phyloP scores from a whole-genome alignment of 2,797 vertebrate species.

The Meda fulgida region DNA sequence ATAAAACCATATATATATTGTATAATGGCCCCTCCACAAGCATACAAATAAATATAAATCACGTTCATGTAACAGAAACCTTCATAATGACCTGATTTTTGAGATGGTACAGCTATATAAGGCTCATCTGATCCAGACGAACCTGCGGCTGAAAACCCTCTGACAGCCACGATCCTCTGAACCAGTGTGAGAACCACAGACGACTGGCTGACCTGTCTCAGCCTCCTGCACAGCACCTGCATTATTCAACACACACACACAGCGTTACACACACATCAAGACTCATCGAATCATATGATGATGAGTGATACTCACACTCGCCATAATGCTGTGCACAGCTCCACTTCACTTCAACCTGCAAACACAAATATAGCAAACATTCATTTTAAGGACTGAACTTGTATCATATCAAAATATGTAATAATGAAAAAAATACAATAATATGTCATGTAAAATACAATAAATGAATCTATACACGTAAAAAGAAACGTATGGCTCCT shows the following conservation, averaged over 20 bases:
- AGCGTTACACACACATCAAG: background rate
- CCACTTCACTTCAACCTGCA: constrained; percentile 9
- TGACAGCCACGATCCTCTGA: constrained; percentile 74
- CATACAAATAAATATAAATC: background rate
- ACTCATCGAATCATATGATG: background rate
- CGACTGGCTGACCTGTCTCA: constrained; percentile 81
- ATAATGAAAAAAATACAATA: background rate
- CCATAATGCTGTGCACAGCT: constrained; percentile 49
- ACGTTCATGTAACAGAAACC: background rate
- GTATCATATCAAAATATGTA: background rate
- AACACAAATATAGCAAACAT: background rate
- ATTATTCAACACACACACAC: constrained; percentile 2
- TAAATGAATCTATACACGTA: background rate
- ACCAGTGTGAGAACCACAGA: constrained; percentile 81
- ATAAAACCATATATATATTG: background rate
- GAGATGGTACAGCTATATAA: constrained; percentile 80
- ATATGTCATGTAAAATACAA: background rate
- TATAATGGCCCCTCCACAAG: background rate
- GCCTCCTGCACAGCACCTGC: constrained; percentile 88
- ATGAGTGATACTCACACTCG: constrained; percentile 51
- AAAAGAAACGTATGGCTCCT: background rate
- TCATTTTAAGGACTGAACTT: background rate
- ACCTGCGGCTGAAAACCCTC: constrained; percentile 88
- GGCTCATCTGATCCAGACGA: constrained; percentile 90
- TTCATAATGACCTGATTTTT: constrained; percentile 80